Percentiles rank a stretch among this genome's conserved stretches.
Evolutionary conservation across 2,888 invertebrate species (phyloP).

Genomic region (Pyrocoelia pectoralis): DNA sequence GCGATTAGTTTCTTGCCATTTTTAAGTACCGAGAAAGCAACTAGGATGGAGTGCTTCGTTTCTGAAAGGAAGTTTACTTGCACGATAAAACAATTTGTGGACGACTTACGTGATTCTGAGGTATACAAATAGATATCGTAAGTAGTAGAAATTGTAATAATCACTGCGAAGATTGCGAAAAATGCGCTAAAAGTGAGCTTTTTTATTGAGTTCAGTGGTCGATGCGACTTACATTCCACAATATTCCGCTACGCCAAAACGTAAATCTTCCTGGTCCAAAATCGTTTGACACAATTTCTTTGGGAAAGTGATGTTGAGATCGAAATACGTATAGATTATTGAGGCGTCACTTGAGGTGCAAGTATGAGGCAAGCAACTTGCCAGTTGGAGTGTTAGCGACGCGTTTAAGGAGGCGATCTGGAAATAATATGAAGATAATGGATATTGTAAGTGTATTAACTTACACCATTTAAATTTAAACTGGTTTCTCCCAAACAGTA

Average conservation of each 20-base stretch:
- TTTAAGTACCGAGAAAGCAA: constrained; percentile 55
- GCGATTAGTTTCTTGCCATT: constrained; percentile 56
- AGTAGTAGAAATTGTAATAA: too few relatives aligned
- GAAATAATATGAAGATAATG: too few relatives aligned
- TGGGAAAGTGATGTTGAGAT: background rate
- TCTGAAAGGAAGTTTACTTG: background rate
- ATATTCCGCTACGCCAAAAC: background rate
- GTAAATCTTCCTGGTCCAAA: background rate
- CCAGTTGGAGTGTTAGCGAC: background rate
- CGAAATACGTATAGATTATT: background rate
- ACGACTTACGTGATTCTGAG: too few relatives aligned
- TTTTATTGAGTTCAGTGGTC: too few relatives aligned
- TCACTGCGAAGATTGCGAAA: too few relatives aligned
- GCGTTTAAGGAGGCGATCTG: background rate
- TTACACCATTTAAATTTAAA: background rate
- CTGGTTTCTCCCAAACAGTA: constrained; percentile 21
- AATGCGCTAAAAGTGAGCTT: too few relatives aligned
- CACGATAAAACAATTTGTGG: too few relatives aligned
- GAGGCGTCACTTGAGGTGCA: background rate
- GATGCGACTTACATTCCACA: background rate
- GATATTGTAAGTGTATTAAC: too few relatives aligned
- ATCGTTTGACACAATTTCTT: background rate
- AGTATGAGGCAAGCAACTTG: background rate
- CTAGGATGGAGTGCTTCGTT: background rate
- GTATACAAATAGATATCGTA: too few relatives aligned